phyloP scores from a whole-genome alignment of 1,140 invertebrate species.

The Scaptomyza pallida region DNA sequence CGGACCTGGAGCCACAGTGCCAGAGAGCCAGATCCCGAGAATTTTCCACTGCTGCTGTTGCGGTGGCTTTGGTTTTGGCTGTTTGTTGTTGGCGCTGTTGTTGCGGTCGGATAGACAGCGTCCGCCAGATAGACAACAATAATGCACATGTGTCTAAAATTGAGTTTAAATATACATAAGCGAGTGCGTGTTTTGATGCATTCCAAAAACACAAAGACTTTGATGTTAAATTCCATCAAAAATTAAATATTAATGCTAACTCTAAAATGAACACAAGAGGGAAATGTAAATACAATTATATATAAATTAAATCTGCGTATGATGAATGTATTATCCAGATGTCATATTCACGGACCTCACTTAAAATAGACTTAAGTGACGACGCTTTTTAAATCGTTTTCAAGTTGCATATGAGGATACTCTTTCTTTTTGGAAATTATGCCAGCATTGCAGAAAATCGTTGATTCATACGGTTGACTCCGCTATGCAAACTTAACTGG shows the following conservation, averaged over 20 bases:
- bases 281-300: too few relatives aligned
- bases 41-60: slow-evolving; percentile 55
- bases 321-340: too few relatives aligned
- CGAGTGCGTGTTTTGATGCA: slow-evolving; percentile 13
- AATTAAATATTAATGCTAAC: too few relatives aligned
- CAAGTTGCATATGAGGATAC: not conserved
- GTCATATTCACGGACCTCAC: slow-evolving; percentile 43
- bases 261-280: too few relatives aligned
- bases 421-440: slow-evolving; percentile 72
- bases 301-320: too few relatives aligned
- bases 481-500: slow-evolving; percentile 74
- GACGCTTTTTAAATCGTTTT: slow-evolving; percentile 1
- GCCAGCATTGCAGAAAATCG: slow-evolving; percentile 73
- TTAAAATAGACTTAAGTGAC: too few relatives aligned
- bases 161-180: slow-evolving; percentile 76
- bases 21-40: slow-evolving; percentile 15
- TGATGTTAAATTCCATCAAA: too few relatives aligned
- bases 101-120: slow-evolving; percentile 77
- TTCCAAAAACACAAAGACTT: not conserved
- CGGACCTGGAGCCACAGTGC: not conserved
- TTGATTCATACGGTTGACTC: slow-evolving; percentile 81
- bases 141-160: slow-evolving; percentile 81
- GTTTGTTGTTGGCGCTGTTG: slow-evolving; percentile 76
- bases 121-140: slow-evolving; percentile 78
- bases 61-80: slow-evolving; percentile 71